These are phyloP conservation scores for Enteromius trimaculatus DNA, from an alignment of 2,797 vertebrate species.

Conservation along the genomic window DNA sequence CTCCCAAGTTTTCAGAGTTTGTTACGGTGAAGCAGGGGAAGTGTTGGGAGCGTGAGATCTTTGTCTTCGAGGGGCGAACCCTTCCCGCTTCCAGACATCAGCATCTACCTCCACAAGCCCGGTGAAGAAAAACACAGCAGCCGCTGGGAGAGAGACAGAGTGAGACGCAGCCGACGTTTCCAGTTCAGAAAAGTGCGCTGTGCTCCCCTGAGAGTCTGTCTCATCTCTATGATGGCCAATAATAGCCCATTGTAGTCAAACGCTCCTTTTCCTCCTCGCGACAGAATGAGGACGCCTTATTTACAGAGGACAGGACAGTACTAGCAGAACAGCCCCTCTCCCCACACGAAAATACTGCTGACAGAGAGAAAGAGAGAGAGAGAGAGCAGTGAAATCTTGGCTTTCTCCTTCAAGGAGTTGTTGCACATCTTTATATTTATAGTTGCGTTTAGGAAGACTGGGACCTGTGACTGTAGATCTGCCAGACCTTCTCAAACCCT, in stretches of 20 bases:
- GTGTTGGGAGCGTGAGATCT: neutral
- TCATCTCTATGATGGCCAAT: conserved; percentile 89
- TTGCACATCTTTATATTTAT: conserved; percentile 77
- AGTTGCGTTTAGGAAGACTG: conserved; percentile 74
- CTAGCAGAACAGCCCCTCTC: conserved; percentile 71
- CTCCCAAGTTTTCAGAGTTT: neutral
- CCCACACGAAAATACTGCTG: conserved; percentile 78
- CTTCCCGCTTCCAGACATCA: conserved; percentile 7
- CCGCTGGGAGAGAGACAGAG: conserved; percentile 60
- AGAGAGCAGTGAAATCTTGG: conserved; percentile 72
- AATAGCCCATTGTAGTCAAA: conserved; percentile 91
- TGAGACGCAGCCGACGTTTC: conserved; percentile 86
- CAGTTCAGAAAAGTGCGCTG: conserved; percentile 83
- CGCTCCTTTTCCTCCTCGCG: conserved; percentile 83
- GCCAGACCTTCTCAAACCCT: conserved; percentile 65
- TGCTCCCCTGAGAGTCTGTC: conserved; percentile 86
- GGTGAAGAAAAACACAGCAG: conserved; percentile 44
- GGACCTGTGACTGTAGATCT: conserved; percentile 67
- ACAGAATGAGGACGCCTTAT: conserved; percentile 88
- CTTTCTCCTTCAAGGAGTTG: conserved; percentile 73
- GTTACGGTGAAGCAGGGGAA: neutral
- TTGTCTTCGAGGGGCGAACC: conserved; percentile 5
- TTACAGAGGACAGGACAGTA: conserved; percentile 82
- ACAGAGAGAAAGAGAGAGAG: conserved; percentile 69
- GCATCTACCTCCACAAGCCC: neutral